Percentiles rank a stretch among this genome's conserved stretches.
Evolutionary conservation across 2,113 vertebrate species (phyloP).

Genomic region (Cheilinus undulatus): DNA sequence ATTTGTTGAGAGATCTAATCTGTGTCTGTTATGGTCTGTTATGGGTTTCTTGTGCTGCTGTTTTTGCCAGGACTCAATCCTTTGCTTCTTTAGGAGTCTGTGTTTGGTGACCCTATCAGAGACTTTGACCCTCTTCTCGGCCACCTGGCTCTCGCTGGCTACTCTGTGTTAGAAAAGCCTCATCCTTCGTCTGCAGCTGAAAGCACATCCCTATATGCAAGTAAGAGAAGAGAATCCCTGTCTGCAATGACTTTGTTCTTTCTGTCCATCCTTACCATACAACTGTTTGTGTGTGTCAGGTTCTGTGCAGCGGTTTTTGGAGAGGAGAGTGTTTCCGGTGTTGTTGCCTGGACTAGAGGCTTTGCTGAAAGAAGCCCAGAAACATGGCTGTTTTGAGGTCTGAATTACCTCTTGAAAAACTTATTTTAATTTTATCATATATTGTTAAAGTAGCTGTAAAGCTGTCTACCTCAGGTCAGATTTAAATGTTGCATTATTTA

Average conservation of each 20-base stretch:
- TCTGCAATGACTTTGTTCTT: background rate
- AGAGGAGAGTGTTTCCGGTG: conserved; percentile 87
- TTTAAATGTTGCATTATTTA: too few species aligned
- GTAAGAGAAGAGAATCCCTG: conserved; percentile 35
- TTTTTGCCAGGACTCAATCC: too few species aligned
- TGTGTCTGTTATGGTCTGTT: too few species aligned
- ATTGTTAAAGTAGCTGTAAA: too few species aligned
- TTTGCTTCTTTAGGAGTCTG: conserved; percentile 62
- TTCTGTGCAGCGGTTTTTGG: conserved; percentile 83
- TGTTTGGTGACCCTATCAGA: conserved; percentile 53
- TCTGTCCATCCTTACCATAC: background rate
- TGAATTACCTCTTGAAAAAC: conserved; percentile 28
- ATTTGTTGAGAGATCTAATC: too few species aligned
- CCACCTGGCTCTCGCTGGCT: conserved; percentile 40
- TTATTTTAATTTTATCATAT: too few species aligned
- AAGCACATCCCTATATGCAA: conserved; percentile 22
- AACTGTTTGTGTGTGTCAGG: conserved; percentile 72
- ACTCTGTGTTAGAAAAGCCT: background rate
- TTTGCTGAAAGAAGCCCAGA: conserved; percentile 85
- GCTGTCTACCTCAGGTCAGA: background rate
- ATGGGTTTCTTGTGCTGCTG: too few species aligned
- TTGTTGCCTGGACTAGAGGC: conserved; percentile 88
- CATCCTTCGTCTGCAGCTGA: background rate
- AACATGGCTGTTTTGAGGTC: conserved; percentile 89
- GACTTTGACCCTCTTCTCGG: conserved; percentile 39